Evolutionary conservation across 2,113 vertebrate species (phyloP).

Genomic region (Eudyptes chrysolophus): DNA sequence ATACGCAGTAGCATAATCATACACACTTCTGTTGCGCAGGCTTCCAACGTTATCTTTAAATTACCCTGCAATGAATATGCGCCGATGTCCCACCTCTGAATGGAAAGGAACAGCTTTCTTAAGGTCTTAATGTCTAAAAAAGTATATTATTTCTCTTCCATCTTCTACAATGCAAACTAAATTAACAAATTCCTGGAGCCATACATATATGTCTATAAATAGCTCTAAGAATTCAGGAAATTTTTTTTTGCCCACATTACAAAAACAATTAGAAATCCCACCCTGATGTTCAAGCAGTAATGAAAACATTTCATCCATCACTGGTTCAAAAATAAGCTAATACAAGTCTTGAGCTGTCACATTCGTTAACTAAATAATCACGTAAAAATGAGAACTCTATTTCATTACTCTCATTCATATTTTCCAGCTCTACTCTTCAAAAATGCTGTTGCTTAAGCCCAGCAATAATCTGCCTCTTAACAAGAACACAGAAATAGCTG

Average conservation of each 20-base stretch:
- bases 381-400: background rate
- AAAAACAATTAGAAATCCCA: background rate
- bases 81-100: background rate
- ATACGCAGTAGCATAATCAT: background rate
- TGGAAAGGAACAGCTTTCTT: background rate
- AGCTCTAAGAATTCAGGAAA: background rate
- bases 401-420: background rate
- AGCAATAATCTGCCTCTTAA: background rate
- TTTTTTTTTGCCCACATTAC: background rate
- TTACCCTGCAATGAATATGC: background rate
- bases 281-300: background rate
- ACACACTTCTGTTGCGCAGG: background rate
- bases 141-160: background rate
- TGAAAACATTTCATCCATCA: background rate
- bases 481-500: background rate
- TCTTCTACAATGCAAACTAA: background rate
- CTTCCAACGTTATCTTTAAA: background rate
- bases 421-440: background rate
- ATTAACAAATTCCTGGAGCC: background rate
- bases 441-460: background rate
- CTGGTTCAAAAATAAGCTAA: background rate
- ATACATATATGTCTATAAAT: background rate
- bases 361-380: background rate
- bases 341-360: background rate
- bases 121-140: background rate